phyloP scores from a whole-genome alignment of 1,140 invertebrate species.

The Drosophila neocordata region DNA sequence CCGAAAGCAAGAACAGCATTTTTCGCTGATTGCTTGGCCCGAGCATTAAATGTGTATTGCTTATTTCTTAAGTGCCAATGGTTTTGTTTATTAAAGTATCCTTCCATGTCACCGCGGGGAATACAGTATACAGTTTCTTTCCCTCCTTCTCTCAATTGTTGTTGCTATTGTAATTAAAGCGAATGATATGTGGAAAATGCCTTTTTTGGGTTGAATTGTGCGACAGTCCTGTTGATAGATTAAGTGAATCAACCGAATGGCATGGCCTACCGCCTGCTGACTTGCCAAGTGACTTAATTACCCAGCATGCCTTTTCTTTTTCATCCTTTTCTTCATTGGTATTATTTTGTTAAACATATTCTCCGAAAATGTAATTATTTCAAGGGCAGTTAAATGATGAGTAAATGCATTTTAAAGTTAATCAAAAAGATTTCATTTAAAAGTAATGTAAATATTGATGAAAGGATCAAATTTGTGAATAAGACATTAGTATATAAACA shows the following conservation, averaged over 20 bases:
- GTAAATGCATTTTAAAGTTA: no score
- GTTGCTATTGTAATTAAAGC: conserved; percentile 66
- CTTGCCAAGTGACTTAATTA: conserved; percentile 52
- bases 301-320: conserved; percentile 31
- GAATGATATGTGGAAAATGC: conserved; percentile 48
- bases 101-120: conserved; percentile 70
- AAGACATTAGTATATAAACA: no score
- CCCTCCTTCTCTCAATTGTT: neutral
- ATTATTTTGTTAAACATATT: conserved; percentile 2
- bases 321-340: neutral
- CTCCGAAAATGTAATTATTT: neutral
- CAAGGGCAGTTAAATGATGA: no score
- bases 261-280: conserved; percentile 30
- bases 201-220: neutral
- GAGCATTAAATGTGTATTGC: conserved; percentile 77
- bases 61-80: conserved; percentile 80
- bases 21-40: conserved; percentile 63
- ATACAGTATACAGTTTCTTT: conserved; percentile 36
- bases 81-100: conserved; percentile 74
- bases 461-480: no score
- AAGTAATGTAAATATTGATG: no score
- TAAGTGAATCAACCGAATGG: conserved; percentile 65
- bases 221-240: conserved; percentile 62
- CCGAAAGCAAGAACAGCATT: conserved; percentile 46
- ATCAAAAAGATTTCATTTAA: no score